Evolutionary conservation across 2,888 invertebrate genomes (phyloP).

Genomic region (Entomobrya multifasciata): DNA sequence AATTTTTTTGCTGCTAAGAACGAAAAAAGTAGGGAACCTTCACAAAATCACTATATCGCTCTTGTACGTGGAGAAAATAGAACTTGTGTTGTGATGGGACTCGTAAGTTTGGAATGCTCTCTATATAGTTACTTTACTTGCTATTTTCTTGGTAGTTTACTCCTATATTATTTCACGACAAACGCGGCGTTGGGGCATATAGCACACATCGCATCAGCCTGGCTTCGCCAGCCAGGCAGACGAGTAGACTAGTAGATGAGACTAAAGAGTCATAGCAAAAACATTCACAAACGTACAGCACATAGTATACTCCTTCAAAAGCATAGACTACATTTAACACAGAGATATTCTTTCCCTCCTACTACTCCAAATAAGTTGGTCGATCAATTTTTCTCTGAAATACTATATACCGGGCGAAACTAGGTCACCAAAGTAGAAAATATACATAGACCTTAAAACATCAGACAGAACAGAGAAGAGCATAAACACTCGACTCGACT

Average conservation of each 20-base stretch:
- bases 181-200: not conserved
- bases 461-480: not conserved
- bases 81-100: not conserved
- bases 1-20: conserved; percentile 7
- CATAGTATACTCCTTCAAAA: not conserved
- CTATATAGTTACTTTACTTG: too few relatives aligned
- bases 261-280: too few relatives aligned
- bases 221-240: too few relatives aligned
- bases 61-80: not conserved
- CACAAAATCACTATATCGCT: conserved; percentile 1
- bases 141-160: not conserved
- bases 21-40: conserved; percentile 57
- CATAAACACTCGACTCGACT: too few relatives aligned
- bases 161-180: not conserved
- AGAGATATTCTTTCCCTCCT: conserved; percentile 37
- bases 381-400: conserved; percentile 65
- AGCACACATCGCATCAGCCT: not conserved
- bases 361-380: conserved; percentile 57
- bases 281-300: not conserved
- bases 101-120: too few relatives aligned
- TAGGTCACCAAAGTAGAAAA: conserved; percentile 64
- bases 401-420: conserved; percentile 50
- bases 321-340: not conserved
- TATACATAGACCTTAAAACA: conserved; percentile 21
- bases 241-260: too few relatives aligned